Conservation (phyloP, 2,888 invertebrate species). For the Dione juno region DNA sequence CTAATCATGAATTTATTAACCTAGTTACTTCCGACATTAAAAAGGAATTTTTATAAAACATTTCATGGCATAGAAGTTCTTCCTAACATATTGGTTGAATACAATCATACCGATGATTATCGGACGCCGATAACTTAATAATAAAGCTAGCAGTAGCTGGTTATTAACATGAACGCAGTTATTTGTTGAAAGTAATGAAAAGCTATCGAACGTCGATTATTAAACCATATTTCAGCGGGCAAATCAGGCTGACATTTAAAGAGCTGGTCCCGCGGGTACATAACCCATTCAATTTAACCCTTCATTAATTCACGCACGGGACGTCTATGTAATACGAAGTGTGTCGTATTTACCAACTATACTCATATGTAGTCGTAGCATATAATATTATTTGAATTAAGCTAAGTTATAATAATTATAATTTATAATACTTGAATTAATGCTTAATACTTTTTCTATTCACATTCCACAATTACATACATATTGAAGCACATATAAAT, state of each 20-base stretch:
- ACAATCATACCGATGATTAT: not conserved
- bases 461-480: too few species aligned
- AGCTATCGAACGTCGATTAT: constrained; percentile 37
- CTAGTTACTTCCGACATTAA: too few species aligned
- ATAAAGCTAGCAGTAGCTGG: constrained; percentile 7
- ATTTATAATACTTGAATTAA: too few species aligned
- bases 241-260: constrained; percentile 41
- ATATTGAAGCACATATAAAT: too few species aligned
- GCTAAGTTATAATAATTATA: too few species aligned
- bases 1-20: too few species aligned
- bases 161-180: constrained; percentile 30
- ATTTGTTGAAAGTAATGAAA: constrained; percentile 38
- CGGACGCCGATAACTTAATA: constrained; percentile 2
- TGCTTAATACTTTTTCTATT: too few species aligned
- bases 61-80: not conserved
- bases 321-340: constrained; percentile 16
- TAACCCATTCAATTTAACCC: constrained; percentile 34
- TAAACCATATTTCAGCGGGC: constrained; percentile 35
- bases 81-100: not conserved
- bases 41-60: too few species aligned
- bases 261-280: constrained; percentile 32
- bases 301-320: constrained; percentile 28
- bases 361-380: not conserved
- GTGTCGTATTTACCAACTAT: not conserved
- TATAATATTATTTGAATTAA: too few species aligned